Conservation (phyloP, 2,113 vertebrate species). For the Hippocampus comes region DNA sequence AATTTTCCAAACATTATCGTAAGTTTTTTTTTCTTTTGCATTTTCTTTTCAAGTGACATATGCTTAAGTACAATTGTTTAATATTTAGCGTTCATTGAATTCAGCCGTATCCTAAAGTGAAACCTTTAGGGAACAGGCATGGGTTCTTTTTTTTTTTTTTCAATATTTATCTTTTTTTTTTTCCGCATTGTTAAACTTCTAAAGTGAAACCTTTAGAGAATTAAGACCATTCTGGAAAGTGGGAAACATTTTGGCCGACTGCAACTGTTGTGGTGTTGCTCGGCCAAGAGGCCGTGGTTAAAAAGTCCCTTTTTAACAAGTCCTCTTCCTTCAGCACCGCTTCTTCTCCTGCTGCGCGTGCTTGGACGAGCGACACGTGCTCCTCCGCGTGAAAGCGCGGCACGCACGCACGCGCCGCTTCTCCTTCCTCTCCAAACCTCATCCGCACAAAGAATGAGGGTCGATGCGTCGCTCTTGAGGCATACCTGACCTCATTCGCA, state of each 20-base stretch:
- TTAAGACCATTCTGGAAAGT: slow-evolving; percentile 64
- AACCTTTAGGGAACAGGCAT: slow-evolving; percentile 45
- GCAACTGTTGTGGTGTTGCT: slow-evolving; percentile 63
- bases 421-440: slow-evolving; percentile 80
- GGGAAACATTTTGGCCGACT: slow-evolving; percentile 57
- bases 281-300: slow-evolving; percentile 57
- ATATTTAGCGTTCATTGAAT: background rate
- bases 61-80: background rate
- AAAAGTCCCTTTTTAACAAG: slow-evolving; percentile 67
- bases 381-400: slow-evolving; percentile 16
- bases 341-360: slow-evolving; percentile 75
- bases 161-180: slow-evolving; percentile 9
- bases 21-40: slow-evolving; percentile 34
- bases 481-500: slow-evolving; percentile 74
- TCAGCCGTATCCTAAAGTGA: slow-evolving; percentile 33
- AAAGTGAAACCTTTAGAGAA: slow-evolving; percentile 76
- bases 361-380: slow-evolving; percentile 62
- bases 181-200: slow-evolving; percentile 62
- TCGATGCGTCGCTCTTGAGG: slow-evolving; percentile 69
- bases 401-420: slow-evolving; percentile 57
- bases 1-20: slow-evolving; percentile 5
- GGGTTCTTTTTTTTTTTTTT: background rate
- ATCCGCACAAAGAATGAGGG: slow-evolving; percentile 82
- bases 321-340: slow-evolving; percentile 72
- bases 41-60: slow-evolving; percentile 1